Conservation (phyloP, 2,113 vertebrate species). For the Todiramphus chloris region DNA sequence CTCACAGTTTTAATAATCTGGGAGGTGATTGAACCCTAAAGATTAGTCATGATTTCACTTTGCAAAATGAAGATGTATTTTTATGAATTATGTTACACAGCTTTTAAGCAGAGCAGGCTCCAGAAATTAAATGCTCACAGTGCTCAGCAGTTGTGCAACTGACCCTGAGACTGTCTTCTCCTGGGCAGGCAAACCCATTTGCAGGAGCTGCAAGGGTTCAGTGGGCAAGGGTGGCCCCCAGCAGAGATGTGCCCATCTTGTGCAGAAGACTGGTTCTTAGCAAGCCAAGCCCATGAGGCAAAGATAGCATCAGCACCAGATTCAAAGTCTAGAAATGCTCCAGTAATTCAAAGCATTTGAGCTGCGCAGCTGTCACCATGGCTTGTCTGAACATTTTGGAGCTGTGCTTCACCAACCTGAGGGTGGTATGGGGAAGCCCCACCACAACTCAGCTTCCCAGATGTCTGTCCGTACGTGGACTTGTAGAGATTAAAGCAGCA, state of each 20-base stretch:
- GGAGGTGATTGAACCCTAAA: background rate
- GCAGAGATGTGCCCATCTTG: too few relatives aligned
- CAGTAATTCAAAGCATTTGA: background rate
- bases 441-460: background rate
- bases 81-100: background rate
- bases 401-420: background rate
- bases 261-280: background rate
- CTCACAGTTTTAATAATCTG: background rate
- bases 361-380: background rate
- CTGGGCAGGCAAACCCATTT: background rate
- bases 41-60: background rate
- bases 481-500: background rate
- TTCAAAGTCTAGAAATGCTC: background rate
- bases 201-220: background rate
- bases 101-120: background rate
- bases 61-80: background rate
- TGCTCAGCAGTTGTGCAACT: background rate
- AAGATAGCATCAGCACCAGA: background rate
- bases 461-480: rapidly evolving
- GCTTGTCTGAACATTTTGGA: rapidly evolving
- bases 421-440: background rate
- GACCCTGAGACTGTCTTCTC: background rate
- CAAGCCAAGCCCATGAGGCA: background rate
- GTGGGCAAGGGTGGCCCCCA: background rate
- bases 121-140: background rate